phyloP scores from a whole-genome alignment of 2,797 vertebrate genomes.

The Huso huso region DNA sequence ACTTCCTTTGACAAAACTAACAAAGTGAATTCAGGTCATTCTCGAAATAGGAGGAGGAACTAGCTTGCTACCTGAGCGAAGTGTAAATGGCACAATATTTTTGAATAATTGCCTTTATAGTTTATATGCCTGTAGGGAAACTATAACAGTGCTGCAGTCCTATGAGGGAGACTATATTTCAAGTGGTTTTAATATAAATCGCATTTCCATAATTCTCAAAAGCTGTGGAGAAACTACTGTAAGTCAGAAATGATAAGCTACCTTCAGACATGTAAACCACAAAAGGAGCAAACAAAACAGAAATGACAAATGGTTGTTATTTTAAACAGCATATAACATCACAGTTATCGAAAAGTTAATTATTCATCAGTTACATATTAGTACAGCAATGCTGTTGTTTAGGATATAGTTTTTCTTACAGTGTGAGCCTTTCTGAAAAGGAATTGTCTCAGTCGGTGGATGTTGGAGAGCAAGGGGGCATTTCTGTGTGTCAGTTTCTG shows the following conservation, averaged over 20 bases:
- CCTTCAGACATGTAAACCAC: background rate
- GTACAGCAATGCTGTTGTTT: no score
- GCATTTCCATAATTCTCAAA: background rate
- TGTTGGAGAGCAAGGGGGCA: no score
- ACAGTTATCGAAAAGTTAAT: background rate
- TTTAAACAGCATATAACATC: background rate
- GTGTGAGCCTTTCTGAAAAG: no score
- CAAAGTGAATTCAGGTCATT: background rate
- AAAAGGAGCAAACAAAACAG: background rate
- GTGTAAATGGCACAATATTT: background rate
- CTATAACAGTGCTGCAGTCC: background rate
- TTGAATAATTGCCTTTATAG: slow-evolving; percentile 5
- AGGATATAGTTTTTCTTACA: no score
- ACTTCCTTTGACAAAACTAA: background rate
- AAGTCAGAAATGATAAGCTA: background rate
- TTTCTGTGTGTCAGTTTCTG: no score
- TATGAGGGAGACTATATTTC: background rate
- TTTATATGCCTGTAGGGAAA: background rate
- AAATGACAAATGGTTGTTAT: background rate
- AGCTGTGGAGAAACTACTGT: background rate
- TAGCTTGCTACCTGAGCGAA: background rate
- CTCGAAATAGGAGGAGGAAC: background rate
- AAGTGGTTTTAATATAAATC: background rate
- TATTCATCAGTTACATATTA: no score
- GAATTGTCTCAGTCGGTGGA: no score